Conservation (phyloP, 2,113 vertebrate genomes). For the Mus musculus region GRCm39 chr17:86205501-86206000, state of each 20-base stretch:
- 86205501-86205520: neutral
- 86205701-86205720: neutral
- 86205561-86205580: neutral
- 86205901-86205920: neutral
- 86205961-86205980: neutral
- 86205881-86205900: neutral
- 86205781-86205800: too few species aligned
- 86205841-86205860: neutral
- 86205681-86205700: neutral
- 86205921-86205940: neutral
- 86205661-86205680: neutral
- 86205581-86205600: neutral
- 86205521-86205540: neutral
- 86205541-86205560: neutral
- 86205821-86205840: neutral
- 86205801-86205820: neutral
- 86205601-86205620: neutral
- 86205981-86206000: neutral
- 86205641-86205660: neutral
- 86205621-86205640: neutral
- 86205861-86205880: neutral
- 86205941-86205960: too few species aligned
- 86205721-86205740: neutral
- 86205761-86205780: neutral
- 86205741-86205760: too few species aligned